phyloP scores from a whole-genome alignment of 2,797 vertebrate species.

The Remorina albescens region DNA sequence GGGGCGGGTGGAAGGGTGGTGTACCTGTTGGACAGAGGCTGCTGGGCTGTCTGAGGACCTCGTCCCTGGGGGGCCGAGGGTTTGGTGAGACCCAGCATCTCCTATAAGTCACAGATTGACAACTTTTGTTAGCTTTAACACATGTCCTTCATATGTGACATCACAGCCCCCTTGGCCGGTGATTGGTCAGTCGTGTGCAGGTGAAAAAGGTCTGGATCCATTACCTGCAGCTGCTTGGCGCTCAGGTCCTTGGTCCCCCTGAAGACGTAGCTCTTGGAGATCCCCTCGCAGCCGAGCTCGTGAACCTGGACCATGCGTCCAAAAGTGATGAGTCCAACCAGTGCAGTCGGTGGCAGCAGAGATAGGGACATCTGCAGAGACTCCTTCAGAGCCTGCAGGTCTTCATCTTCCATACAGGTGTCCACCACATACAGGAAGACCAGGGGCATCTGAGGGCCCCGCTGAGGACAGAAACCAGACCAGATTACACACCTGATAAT shows the following conservation, averaged over 20 bases:
- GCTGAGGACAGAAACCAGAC: constrained; percentile 73
- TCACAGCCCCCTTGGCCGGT: no score
- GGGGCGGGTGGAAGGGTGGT: no score
- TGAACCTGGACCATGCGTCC: constrained; percentile 98
- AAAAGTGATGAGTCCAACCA: constrained; percentile 97
- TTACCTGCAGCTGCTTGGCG: constrained; percentile 91
- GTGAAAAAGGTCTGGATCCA: no score
- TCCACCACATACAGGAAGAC: constrained; percentile 98
- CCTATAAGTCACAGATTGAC: constrained; percentile 77
- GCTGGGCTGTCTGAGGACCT: constrained; percentile 89
- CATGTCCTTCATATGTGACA: not conserved
- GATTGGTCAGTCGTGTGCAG: not conserved
- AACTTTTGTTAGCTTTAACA: not conserved
- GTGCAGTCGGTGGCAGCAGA: constrained; percentile 92
- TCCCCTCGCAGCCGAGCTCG: constrained; percentile 96
- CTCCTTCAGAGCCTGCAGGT: constrained; percentile 96
- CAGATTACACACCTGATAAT: not conserved
- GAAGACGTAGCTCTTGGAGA: constrained; percentile 98
- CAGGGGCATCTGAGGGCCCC: constrained; percentile 96
- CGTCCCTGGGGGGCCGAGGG: constrained; percentile 88
- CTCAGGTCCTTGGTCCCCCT: constrained; percentile 95
- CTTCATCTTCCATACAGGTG: constrained; percentile 98
- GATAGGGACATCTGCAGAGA: constrained; percentile 98
- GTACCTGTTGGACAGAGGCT: constrained; percentile 94
- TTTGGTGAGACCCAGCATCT: constrained; percentile 96